phyloP scores from a whole-genome alignment of 1,140 invertebrate species.

The Neodiprion lecontei region DNA sequence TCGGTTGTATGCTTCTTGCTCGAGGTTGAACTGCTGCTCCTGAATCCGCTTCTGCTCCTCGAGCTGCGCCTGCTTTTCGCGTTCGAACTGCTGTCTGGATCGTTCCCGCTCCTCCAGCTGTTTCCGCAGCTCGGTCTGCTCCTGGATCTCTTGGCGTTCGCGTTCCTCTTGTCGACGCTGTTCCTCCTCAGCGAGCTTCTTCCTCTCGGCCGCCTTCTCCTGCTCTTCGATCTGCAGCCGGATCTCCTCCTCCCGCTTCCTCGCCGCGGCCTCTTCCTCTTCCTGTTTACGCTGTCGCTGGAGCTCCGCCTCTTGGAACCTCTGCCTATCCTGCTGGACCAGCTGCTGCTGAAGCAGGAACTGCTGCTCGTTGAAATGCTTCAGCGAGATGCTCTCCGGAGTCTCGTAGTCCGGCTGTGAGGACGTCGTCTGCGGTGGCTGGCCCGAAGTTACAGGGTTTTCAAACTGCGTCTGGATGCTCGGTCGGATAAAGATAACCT shows the following conservation, averaged over 20 bases:
- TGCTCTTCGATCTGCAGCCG: constrained; percentile 34
- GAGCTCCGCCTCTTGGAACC: constrained; percentile 48
- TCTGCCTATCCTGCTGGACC: constrained; percentile 48
- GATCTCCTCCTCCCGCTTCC: constrained; percentile 41
- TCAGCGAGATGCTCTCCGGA: constrained; percentile 54
- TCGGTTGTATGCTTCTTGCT: neutral
- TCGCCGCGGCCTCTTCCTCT: constrained; percentile 41
- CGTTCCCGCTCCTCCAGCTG: neutral
- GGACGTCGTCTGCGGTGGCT: constrained; percentile 24
- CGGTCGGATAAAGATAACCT: constrained; percentile 16
- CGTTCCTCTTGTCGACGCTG: neutral
- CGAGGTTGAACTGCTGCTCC: neutral
- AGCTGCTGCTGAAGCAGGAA: constrained; percentile 53
- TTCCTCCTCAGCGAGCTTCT: neutral
- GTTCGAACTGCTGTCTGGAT: neutral
- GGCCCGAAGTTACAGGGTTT: neutral
- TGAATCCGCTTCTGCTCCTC: neutral
- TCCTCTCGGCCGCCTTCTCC: constrained; percentile 34
- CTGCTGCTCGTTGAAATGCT: constrained; percentile 58
- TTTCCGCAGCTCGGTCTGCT: neutral
- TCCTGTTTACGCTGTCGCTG: constrained; percentile 47
- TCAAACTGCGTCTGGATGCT: neutral
- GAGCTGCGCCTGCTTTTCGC: neutral
- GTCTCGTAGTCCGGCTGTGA: constrained; percentile 49
- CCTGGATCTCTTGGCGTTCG: constrained; percentile 21